Conservation (phyloP, 2,888 invertebrate genomes). For the Nezara viridula region DNA sequence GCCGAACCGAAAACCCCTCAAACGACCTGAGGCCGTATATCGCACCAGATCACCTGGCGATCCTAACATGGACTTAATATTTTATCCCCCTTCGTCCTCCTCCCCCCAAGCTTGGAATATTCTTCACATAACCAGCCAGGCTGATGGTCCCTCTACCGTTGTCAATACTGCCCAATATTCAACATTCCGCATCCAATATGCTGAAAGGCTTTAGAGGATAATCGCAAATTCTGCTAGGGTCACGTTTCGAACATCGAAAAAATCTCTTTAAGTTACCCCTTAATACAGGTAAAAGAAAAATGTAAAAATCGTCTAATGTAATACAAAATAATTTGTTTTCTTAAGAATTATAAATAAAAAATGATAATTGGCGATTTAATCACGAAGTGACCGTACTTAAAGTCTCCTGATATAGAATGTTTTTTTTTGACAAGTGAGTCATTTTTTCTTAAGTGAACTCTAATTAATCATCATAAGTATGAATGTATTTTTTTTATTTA, state of each 20-base stretch:
- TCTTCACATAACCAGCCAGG: not conserved
- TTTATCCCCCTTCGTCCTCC: not conserved
- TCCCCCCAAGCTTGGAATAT: not conserved
- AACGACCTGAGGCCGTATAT: not conserved
- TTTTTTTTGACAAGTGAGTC: too few relatives aligned
- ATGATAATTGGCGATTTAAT: too few relatives aligned
- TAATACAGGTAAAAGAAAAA: not conserved
- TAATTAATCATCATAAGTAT: too few relatives aligned
- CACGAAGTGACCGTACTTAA: too few relatives aligned
- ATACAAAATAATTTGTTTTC: too few relatives aligned
- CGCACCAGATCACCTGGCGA: conserved; percentile 9
- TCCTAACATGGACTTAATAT: conserved; percentile 35
- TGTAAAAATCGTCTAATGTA: too few relatives aligned
- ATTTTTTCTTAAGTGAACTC: too few relatives aligned
- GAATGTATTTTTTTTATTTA: too few relatives aligned
- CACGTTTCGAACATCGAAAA: not conserved
- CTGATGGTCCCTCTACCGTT: not conserved
- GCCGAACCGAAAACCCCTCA: not conserved
- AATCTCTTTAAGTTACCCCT: not conserved
- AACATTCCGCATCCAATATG: not conserved
- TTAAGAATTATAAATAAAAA: too few relatives aligned
- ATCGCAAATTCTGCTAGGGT: not conserved
- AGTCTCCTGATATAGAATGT: too few relatives aligned
- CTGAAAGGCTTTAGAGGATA: not conserved
- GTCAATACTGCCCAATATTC: conserved; percentile 35